Conservation (phyloP, 2,113 vertebrate genomes). For the Collichthys lucidus region DNA sequence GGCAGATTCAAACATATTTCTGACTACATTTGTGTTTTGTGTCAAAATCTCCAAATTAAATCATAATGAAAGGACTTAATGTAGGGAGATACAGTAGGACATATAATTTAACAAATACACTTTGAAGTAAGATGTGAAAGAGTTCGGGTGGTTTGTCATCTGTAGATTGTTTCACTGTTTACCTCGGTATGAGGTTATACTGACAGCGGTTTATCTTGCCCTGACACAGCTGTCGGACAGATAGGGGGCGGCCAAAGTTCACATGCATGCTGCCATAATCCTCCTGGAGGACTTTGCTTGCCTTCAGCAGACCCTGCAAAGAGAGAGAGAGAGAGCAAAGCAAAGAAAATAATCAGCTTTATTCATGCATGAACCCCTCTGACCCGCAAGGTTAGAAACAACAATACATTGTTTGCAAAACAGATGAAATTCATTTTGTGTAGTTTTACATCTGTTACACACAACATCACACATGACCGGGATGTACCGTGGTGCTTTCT, state of each 20-base stretch:
- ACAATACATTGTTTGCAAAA: not conserved
- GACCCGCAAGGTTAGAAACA: not conserved
- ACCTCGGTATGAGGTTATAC: slow-evolving; percentile 94
- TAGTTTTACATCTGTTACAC: not conserved
- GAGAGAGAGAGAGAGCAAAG: not conserved
- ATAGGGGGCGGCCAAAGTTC: slow-evolving; percentile 90
- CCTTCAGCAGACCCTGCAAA: slow-evolving; percentile 91
- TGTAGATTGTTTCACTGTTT: not conserved
- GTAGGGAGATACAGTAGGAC: no score
- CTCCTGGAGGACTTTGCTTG: slow-evolving; percentile 90
- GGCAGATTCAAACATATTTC: no score
- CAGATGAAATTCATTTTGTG: not conserved
- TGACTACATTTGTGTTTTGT: not conserved
- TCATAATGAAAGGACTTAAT: no score
- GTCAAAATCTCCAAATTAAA: not conserved
- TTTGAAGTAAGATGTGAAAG: not conserved
- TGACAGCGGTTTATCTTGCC: slow-evolving; percentile 86
- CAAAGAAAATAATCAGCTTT: slow-evolving; percentile 23
- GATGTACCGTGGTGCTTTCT: slow-evolving; percentile 90
- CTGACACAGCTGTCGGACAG: slow-evolving; percentile 89
- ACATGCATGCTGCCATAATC: slow-evolving; percentile 93
- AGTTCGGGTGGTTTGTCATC: not conserved
- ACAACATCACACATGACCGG: not conserved
- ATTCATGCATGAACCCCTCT: not conserved
- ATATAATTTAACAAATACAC: not conserved